Percentiles rank a stretch among this genome's conserved stretches.
These are phyloP conservation scores for Alaudala cheleensis DNA, from an alignment of 2,113 vertebrate genomes.

Conservation along the genomic window DNA sequence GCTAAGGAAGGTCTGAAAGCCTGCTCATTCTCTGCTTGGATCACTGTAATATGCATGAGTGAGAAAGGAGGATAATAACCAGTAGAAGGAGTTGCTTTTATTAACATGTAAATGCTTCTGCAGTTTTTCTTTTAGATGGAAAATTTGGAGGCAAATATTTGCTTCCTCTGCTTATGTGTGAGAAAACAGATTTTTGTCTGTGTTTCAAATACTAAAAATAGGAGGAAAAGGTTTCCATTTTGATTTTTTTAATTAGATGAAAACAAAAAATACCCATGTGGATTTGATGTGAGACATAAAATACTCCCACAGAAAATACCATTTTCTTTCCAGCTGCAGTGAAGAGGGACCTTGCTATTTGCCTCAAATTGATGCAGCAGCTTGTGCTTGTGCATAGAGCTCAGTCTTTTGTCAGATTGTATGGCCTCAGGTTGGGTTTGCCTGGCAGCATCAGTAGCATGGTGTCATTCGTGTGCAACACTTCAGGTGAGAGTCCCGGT, in stretches of 20 bases:
- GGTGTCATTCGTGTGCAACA: not conserved
- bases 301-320: not conserved
- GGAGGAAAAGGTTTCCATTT: not conserved
- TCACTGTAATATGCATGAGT: slow-evolving; percentile 57
- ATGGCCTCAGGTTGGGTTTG: not conserved
- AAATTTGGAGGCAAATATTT: slow-evolving; percentile 26
- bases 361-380: not conserved
- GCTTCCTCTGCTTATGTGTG: not conserved
- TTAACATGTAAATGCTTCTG: slow-evolving; percentile 43
- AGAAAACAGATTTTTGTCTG: not conserved
- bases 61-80: slow-evolving; percentile 60
- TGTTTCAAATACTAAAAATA: not conserved
- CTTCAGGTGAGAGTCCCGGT: not conserved
- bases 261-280: accelerated
- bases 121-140: slow-evolving; percentile 11
- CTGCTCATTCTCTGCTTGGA: slow-evolving; percentile 5
- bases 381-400: not conserved
- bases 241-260: not conserved
- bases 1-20: slow-evolving; percentile 49
- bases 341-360: not conserved
- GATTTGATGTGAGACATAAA: not conserved
- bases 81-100: slow-evolving; percentile 53
- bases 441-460: not conserved
- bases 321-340: not conserved
- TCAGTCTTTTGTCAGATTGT: not conserved